Evolutionary conservation across 2,113 vertebrate species (phyloP), one percentile per base, ranked within the genome.

Genomic region (Plecturocebus donacophilus): DNA sequence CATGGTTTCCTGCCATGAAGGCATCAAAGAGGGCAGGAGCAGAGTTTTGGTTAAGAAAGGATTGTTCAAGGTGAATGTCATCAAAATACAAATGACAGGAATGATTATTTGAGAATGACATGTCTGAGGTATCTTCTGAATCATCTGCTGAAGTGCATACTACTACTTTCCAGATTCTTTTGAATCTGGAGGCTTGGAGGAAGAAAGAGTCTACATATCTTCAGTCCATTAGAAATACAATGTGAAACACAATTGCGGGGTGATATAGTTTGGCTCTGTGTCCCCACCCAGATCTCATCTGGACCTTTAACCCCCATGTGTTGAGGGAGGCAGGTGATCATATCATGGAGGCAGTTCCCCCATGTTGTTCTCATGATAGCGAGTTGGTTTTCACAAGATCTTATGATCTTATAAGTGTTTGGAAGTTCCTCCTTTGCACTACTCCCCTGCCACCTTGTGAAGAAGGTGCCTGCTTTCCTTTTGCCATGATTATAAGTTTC

Each of bases 11-110:
- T 64, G 61, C 27, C 27, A 12, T 70, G n/a, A 71, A n/a, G 27
- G 3, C 79, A 12, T 90, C n/a, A 77, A 58, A 96, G 64, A 66
- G 14, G 42, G 42, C 11, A 17, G n/a, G 32, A 56, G 30, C 49
- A 82, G 85, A 58, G 23, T 94, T 94, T 82, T 94, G 71, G 45
- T 90, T 90, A 89, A 54, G 90, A 92, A 47, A 68, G 70, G 27
- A 45, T 42, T 68, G 35, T 85, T 86, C 47, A 52, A 45, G 32
- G 30, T 40, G 30, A 86, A 38, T 70, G 6, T 94, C 42, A 49
- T 40, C 68, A 91, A 79, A 77, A 23, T 64, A 54, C 54, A 91
- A 66, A 42, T 77, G 54, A 16, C 56, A 35, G 47, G 91, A 93
- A 30, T 87, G 76, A 56, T 68, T 35, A 38, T 52, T 61, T 84